These are phyloP conservation scores for Oncorhynchus gorbuscha DNA, from an alignment of 2,113 vertebrate genomes.

Conservation along the genomic window DNA sequence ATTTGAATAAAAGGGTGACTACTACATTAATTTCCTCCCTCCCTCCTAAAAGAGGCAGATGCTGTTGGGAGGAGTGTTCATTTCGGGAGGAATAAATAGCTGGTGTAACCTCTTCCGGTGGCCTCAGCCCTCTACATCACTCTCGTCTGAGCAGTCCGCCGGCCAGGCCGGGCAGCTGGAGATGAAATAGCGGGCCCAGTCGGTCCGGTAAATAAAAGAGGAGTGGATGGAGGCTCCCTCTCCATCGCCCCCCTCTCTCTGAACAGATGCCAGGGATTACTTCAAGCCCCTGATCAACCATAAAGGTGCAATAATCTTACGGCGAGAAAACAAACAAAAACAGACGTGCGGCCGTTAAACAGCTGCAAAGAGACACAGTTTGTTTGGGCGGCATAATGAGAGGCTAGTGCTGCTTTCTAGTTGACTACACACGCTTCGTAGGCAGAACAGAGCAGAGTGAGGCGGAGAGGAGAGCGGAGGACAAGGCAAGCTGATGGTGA, in stretches of 20 bases:
- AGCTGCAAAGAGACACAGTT: constrained; percentile 78
- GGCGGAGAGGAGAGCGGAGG: constrained; percentile 1
- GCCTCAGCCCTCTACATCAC: constrained; percentile 64
- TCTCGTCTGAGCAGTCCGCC: constrained; percentile 62
- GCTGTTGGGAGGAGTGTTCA: neutral
- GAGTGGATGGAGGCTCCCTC: constrained; percentile 24
- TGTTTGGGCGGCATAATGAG: constrained; percentile 54
- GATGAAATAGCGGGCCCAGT: constrained; percentile 56
- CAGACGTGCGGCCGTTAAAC: constrained; percentile 76
- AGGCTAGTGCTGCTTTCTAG: constrained; percentile 50
- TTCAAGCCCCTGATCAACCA: constrained; percentile 75
- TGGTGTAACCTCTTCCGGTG: constrained; percentile 53
- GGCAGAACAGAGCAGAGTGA: constrained; percentile 27
- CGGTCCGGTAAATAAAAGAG: constrained; percentile 59
- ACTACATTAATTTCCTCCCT: constrained; percentile 56
- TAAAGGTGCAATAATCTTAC: constrained; percentile 83
- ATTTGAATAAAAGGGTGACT: constrained; percentile 34
- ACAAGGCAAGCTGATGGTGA: constrained; percentile 58
- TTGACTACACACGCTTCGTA: constrained; percentile 65
- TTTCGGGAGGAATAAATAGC: constrained; percentile 36
- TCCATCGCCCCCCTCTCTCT: constrained; percentile 41
- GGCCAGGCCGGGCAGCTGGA: constrained; percentile 37
- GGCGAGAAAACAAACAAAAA: constrained; percentile 77
- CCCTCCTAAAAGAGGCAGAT: constrained; percentile 10
- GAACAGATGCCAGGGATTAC: constrained; percentile 80